A percentile compares a stretch with the other conserved stretches of the same genome.
Evolutionary conservation across 2,888 invertebrate species (phyloP).

Genomic region (Pseudanteris insignis): DNA sequence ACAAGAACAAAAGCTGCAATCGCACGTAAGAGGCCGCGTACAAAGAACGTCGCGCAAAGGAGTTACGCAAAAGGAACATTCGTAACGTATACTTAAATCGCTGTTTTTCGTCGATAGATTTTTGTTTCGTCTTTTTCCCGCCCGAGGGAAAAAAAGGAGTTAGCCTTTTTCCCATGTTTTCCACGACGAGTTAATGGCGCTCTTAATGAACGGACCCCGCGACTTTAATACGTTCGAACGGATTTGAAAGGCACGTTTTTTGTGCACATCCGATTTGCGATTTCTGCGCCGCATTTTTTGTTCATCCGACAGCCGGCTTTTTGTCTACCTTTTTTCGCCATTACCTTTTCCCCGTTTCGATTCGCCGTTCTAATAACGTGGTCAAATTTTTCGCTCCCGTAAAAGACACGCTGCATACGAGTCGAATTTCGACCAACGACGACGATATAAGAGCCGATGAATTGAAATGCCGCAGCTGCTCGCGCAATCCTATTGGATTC

Average conservation of each 20-base stretch:
- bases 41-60: conserved; percentile 34
- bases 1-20: conserved; percentile 42
- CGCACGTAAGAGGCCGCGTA: conserved; percentile 34
- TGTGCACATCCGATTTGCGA: conserved; percentile 18
- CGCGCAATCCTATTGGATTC: too few relatives aligned
- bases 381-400: too few relatives aligned
- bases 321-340: too few relatives aligned
- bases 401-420: too few relatives aligned
- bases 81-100: conserved; percentile 24
- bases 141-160: too few relatives aligned
- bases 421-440: too few relatives aligned
- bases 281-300: too few relatives aligned
- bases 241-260: conserved; percentile 14
- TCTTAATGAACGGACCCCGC: conserved; percentile 23
- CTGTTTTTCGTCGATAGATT: conserved; percentile 16
- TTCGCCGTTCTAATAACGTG: too few relatives aligned
- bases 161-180: background rate
- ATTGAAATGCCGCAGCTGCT: too few relatives aligned
- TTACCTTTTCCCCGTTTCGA: too few relatives aligned
- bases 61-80: conserved; percentile 29
- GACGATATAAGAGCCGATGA: too few relatives aligned
- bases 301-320: too few relatives aligned
- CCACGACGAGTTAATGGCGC: conserved; percentile 16
- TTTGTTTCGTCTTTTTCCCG: conserved; percentile 8
- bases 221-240: conserved; percentile 14